Evolutionary conservation across 2,888 invertebrate genomes (phyloP).

Genomic region (Beris chalybata): DNA sequence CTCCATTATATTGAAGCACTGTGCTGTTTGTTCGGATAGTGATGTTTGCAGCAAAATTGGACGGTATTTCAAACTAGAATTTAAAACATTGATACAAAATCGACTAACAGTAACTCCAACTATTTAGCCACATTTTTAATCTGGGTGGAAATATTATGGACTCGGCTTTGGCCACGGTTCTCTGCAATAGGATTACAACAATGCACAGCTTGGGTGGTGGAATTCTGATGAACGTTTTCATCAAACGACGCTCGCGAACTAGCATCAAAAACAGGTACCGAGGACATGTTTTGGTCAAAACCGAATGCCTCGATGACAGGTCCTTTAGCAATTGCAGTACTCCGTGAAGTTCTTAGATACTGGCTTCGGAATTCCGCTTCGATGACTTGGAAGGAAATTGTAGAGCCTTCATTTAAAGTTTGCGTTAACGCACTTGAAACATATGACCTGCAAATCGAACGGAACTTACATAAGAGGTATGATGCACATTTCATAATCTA

Average conservation of each 20-base stretch:
- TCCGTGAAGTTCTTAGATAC: slow-evolving; percentile 81
- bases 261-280: slow-evolving; percentile 66
- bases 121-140: slow-evolving; percentile 44
- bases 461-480: slow-evolving; percentile 61
- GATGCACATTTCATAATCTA: no score
- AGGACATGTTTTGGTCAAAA: slow-evolving; percentile 60
- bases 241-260: slow-evolving; percentile 71
- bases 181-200: slow-evolving; percentile 81
- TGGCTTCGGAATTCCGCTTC: slow-evolving; percentile 73
- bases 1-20: slow-evolving; percentile 68
- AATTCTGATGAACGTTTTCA: slow-evolving; percentile 76
- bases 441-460: slow-evolving; percentile 56
- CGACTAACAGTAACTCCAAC: background rate
- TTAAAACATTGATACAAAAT: background rate
- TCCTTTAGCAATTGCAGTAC: slow-evolving; percentile 73
- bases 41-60: slow-evolving; percentile 75
- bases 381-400: slow-evolving; percentile 72
- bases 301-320: slow-evolving; percentile 20
- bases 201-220: slow-evolving; percentile 85
- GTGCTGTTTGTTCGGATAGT: slow-evolving; percentile 79
- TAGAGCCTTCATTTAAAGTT: slow-evolving; percentile 65
- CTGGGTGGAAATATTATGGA: slow-evolving; percentile 75
- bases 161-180: slow-evolving; percentile 77
- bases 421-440: slow-evolving; percentile 67
- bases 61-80: slow-evolving; percentile 58